Evolutionary conservation across 2,888 invertebrate species (phyloP).

Genomic region (Xestia c-nigrum): DNA sequence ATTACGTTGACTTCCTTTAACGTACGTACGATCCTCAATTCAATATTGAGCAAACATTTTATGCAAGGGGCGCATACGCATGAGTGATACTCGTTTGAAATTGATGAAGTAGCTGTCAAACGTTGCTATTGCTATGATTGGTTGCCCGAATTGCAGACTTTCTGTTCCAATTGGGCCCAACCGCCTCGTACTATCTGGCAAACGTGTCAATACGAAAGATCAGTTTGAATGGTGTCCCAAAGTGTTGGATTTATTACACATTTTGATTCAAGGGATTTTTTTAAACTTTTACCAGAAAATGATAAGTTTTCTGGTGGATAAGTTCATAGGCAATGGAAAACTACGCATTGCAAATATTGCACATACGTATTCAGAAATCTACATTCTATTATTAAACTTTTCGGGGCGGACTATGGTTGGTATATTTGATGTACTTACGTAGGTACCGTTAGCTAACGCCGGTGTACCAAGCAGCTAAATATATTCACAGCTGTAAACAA

Average conservation of each 20-base stretch:
- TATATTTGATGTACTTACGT: conserved; percentile 39
- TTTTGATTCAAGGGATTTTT: background rate
- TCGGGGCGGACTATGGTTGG: conserved; percentile 25
- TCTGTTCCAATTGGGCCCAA: background rate
- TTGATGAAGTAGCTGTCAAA: conserved; percentile 3
- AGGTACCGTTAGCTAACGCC: conserved; percentile 30
- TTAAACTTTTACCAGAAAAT: background rate
- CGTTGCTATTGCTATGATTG: background rate
- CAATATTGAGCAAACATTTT: conserved; percentile 28
- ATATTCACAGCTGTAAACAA: conserved; percentile 43
- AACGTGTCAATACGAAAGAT: background rate
- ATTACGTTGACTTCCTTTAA: conserved; percentile 78
- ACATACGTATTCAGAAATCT: conserved; percentile 19
- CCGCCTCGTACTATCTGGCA: background rate
- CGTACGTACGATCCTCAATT: conserved; percentile 67
- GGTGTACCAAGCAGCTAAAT: conserved; percentile 44
- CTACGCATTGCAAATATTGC: conserved; percentile 15
- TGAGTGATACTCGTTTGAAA: conserved; percentile 12
- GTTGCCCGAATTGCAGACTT: background rate
- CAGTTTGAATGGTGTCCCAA: background rate
- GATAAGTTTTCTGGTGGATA: background rate
- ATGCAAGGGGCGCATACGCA: conserved; percentile 22
- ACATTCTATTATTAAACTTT: conserved; percentile 43
- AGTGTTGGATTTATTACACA: background rate
- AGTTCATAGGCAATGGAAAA: background rate